Evolutionary conservation across 1,140 invertebrate species (phyloP).

Genomic region (Saxidomus purpurata): DNA sequence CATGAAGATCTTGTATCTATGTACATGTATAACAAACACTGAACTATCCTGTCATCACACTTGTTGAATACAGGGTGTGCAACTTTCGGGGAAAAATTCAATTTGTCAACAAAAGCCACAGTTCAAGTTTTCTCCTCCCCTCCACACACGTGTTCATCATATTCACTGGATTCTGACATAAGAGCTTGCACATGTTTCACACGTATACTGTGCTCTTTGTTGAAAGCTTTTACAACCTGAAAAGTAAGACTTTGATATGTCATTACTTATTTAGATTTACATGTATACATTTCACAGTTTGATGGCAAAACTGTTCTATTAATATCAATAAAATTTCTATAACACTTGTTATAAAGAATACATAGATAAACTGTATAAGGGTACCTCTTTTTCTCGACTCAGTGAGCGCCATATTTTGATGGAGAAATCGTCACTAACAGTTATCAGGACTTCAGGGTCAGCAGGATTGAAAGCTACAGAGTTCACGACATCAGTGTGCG

Average conservation of each 20-base stretch:
- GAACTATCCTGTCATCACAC: too few relatives aligned
- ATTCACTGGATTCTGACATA: constrained; percentile 41
- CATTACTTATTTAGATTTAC: neutral
- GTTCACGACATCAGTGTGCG: constrained; percentile 94
- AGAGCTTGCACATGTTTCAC: constrained; percentile 58
- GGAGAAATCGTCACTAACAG: constrained; percentile 94
- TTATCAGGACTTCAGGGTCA: constrained; percentile 94
- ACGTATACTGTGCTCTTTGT: constrained; percentile 58
- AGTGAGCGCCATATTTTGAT: constrained; percentile 91
- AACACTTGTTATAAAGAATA: neutral
- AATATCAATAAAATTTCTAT: neutral
- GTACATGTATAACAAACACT: too few relatives aligned
- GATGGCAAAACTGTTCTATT: neutral
- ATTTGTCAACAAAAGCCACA: too few relatives aligned
- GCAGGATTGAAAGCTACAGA: constrained; percentile 95
- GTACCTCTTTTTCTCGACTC: constrained; percentile 72
- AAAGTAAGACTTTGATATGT: neutral
- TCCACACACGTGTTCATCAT: constrained; percentile 3
- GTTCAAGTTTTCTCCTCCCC: neutral
- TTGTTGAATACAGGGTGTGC: too few relatives aligned
- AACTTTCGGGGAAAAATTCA: too few relatives aligned
- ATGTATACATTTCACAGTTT: neutral
- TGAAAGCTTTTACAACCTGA: constrained; percentile 62
- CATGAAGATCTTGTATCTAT: too few relatives aligned
- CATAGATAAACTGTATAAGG: neutral